phyloP scores from a whole-genome alignment of 2,113 vertebrate species.

The Brachyhypopomus gauderio region DNA sequence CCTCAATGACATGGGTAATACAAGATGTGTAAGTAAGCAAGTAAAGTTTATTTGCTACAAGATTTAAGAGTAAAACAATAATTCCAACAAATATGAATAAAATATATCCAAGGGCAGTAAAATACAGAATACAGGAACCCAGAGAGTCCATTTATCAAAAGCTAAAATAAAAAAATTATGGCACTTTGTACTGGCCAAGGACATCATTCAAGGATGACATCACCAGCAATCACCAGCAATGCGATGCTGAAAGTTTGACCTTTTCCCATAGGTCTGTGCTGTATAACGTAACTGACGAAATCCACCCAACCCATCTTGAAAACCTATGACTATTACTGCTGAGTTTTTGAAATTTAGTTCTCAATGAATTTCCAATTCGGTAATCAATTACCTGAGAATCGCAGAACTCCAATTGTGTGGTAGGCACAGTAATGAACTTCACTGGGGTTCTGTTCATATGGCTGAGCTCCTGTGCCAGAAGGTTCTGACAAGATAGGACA shows the following conservation, averaged over 20 bases:
- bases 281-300: neutral
- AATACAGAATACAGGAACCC: slow-evolving; percentile 68
- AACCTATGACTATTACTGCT: neutral
- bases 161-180: slow-evolving; percentile 4
- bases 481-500: neutral
- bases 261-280: slow-evolving; percentile 46
- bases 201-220: slow-evolving; percentile 52
- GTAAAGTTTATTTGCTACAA: slow-evolving; percentile 61
- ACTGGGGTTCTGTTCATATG: neutral
- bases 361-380: neutral
- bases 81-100: slow-evolving; percentile 69
- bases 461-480: neutral
- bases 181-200: slow-evolving; percentile 56
- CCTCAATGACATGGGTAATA: neutral
- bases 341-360: neutral
- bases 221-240: slow-evolving; percentile 51
- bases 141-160: slow-evolving; percentile 61
- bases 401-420: neutral
- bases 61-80: slow-evolving; percentile 60
- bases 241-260: slow-evolving; percentile 65
- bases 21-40: slow-evolving; percentile 41
- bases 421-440: neutral
- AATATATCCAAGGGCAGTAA: slow-evolving; percentile 66
- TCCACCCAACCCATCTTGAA: neutral
- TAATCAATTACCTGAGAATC: neutral